Conservation (phyloP, 2,888 invertebrate species). For the Temnothorax rugatulus region DNA sequence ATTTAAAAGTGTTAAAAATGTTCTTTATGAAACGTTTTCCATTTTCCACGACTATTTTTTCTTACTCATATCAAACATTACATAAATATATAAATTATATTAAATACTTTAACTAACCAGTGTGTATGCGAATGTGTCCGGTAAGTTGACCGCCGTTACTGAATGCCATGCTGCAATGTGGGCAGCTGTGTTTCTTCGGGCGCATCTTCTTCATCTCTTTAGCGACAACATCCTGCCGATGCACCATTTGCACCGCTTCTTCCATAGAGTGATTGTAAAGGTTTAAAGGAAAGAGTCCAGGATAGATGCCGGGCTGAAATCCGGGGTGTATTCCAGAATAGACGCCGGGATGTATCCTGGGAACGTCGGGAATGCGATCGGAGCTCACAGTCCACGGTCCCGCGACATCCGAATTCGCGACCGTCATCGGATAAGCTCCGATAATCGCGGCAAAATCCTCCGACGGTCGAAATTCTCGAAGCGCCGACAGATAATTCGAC, state of each 20-base stretch:
- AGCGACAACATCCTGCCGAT: conserved; percentile 79
- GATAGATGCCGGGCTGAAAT: conserved; percentile 20
- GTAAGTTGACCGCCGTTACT: conserved; percentile 97
- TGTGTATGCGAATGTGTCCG: conserved; percentile 96
- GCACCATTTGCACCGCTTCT: conserved; percentile 78
- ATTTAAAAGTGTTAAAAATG: neutral
- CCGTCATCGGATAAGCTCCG: conserved; percentile 5
- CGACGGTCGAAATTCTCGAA: conserved; percentile 14
- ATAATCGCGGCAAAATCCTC: conserved; percentile 17
- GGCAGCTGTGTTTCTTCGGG: conserved; percentile 96
- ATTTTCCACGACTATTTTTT: neutral
- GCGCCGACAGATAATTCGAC: conserved; percentile 18
- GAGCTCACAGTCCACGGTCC: conserved; percentile 41
- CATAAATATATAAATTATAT: conserved; percentile 21
- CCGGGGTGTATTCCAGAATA: conserved; percentile 19
- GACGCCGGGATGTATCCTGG: neutral
- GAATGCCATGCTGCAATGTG: conserved; percentile 95
- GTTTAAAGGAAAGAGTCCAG: conserved; percentile 21
- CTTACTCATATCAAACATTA: neutral
- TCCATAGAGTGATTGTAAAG: conserved; percentile 67
- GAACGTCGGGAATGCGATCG: conserved; percentile 9
- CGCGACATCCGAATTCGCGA: conserved; percentile 2
- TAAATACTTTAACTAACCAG: conserved; percentile 87
- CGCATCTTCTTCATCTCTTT: conserved; percentile 90
- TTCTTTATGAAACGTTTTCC: neutral